Evolutionary conservation across 1,140 invertebrate genomes (phyloP), one percentile per base, ranked within the genome.

Genomic region (Euborellia annulipes): DNA sequence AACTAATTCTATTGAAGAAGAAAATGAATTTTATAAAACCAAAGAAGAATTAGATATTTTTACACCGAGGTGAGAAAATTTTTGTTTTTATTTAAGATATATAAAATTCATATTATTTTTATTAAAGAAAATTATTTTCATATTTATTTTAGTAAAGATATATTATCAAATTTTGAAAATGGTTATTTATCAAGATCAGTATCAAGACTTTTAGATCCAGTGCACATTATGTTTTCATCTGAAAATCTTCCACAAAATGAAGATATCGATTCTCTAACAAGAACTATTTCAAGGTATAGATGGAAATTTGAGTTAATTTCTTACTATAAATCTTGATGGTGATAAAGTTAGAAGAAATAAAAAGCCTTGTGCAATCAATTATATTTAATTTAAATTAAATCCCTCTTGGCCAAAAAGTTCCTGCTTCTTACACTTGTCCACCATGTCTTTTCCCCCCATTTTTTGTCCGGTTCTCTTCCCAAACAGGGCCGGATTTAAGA

Each of bases 141-240:
- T 37, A 14, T 46, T 48, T 43, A 3, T 50, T 39, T 36, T 39
- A 44, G 50, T 17, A 53, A 68, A 16, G 56, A 62, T 7, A 63
- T 65, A 4, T 54, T 76, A 13, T 68, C 70, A 14, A 71, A 75
- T 48, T 87, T 89, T 71, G 87, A 93, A 66, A 89, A 81, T 58
- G 79, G 85, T 1, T 93, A 90, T 59, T 64, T 93, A 36, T 86
- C 84, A 0, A 76, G 79, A 53, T 91, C 85, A 2, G 68, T 91
- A 43, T 85, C 81, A 9, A 71, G 82, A 38, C 66, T 94, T 1
- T 72, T 90, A 51, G 85, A 91, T 61, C 80, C 85, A 17, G 83
- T 90, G 6, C 80, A 90, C 57, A 72, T 78, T 39, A 87, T 89
- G 73, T 92, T 86, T 62, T 67, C 67, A 30, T 64, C 64, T 14